Evolutionary conservation across 2,797 vertebrate genomes (phyloP).

Genomic region (Bucorvus abyssinicus): DNA sequence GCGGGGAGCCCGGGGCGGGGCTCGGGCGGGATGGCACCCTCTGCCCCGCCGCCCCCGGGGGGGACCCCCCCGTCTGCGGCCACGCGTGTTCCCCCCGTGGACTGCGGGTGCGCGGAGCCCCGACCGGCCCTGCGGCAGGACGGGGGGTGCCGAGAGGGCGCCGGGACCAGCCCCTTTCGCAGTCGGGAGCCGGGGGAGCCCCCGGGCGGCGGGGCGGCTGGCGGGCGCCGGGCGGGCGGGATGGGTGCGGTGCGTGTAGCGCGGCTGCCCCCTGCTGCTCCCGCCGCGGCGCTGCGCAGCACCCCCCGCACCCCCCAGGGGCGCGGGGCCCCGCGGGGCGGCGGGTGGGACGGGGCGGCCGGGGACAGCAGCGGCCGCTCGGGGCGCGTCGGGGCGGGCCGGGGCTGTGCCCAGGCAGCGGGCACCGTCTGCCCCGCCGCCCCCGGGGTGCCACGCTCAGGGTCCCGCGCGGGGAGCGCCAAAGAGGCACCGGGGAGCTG

Average conservation of each 20-base stretch:
- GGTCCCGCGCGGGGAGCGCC: too few relatives aligned
- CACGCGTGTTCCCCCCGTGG: background rate
- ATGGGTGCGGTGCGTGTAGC: background rate
- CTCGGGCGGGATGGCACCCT: background rate
- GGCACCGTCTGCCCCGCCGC: too few relatives aligned
- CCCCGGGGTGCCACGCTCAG: too few relatives aligned
- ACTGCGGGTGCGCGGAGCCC: background rate
- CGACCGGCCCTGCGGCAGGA: rapidly evolving
- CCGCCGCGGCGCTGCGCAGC: background rate
- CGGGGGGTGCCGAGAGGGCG: background rate
- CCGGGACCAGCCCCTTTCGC: background rate
- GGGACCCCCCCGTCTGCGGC: background rate
- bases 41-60: background rate
- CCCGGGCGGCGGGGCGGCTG: too few relatives aligned
- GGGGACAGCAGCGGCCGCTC: too few relatives aligned
- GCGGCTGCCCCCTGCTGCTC: conserved; percentile 52
- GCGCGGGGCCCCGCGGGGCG: too few relatives aligned
- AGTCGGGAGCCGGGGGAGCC: background rate
- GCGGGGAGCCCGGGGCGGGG: background rate
- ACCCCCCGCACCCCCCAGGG: background rate
- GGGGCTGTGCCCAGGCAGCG: too few relatives aligned
- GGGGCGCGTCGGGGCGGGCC: too few relatives aligned
- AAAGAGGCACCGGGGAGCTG: too few relatives aligned
- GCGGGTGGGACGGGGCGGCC: too few relatives aligned
- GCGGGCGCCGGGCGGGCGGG: background rate